Base-by-base conservation (phyloP, 2,888 invertebrate species). In the Lamproptera curius region DNA sequence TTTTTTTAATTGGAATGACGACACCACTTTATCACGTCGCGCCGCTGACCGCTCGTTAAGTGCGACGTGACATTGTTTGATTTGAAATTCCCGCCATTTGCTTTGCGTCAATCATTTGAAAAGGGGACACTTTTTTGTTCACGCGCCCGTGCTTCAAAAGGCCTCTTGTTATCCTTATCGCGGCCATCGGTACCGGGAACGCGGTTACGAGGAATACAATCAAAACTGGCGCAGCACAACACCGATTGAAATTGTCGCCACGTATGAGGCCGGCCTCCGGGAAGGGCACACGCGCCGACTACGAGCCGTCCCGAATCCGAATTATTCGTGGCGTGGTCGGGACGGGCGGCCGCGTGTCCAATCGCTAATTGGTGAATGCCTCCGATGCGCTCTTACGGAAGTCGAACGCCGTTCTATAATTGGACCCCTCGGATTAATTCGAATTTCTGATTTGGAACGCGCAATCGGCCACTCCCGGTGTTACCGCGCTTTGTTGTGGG, bases 1-100 rank as follows among this genome's bases (percentile, higher is more conserved):
- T 83, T 84, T 83, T 64, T 86, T 86, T 84, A 86, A 87, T 87
- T 87, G 85, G 83, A 72, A 79, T 86, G 86, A 86, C 87, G 83
- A 79, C 85, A 87, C 82, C 78, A 61, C 75, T 82, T 76, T 78
- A 75, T 82, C 79, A 77, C 76, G 77, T 64, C 63, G 28, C 28
- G 28, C 33, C 58, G 56, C 61, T 67, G 71, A 64, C 75, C 73
- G 66, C 71, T 74, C 76, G 72, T 72, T 70, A 65, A 56, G 61
- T 63, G 67, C 71, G 34, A 26, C 37, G 56, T 65, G 73, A 71
- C 75, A 72, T 65, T 70, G 74, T 72, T 71, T 84, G 80, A 81
- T 84, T 82, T 77, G 73, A 64, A 73, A 77, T 75, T 79, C 76
- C 72, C 72, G 67, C 67, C 68, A 61, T 67, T 66, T 61, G 60